Conservation (phyloP, 2,113 vertebrate species). For the Setophaga kirtlandii region DNA sequence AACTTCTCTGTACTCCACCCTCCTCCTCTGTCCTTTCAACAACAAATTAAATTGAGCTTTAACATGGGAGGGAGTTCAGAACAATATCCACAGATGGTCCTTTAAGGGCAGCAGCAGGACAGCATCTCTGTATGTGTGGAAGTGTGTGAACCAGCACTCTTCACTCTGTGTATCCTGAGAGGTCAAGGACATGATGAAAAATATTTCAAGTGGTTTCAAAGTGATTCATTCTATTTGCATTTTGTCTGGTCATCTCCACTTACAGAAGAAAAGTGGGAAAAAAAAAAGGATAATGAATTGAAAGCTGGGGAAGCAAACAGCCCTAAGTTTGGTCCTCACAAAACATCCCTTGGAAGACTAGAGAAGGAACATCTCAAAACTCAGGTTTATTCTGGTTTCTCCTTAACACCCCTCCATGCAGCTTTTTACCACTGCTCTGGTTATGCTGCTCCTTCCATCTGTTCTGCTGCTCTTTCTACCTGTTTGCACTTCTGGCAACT, state of each 20-base stretch:
- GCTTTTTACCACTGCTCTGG: not conserved
- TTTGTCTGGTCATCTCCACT: not conserved
- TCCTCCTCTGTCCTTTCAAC: not conserved
- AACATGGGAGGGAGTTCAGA: not conserved
- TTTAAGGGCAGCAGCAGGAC: not conserved
- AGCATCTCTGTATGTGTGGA: not conserved
- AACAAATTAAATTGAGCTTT: not conserved
- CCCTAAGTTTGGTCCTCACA: not conserved
- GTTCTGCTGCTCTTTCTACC: not conserved
- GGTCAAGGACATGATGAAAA: not conserved
- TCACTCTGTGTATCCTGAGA: not conserved
- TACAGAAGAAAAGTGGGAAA: not conserved
- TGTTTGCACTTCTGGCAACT: not conserved
- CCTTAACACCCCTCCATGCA: accelerated
- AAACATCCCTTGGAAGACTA: not conserved
- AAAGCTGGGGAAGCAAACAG: not conserved
- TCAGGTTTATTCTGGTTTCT: not conserved
- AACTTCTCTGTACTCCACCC: not conserved
- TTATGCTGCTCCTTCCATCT: not conserved
- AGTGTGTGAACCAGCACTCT: not conserved
- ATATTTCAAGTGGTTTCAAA: not conserved
- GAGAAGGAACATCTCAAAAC: not conserved
- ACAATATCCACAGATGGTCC: not conserved
- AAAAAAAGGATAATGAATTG: not conserved
- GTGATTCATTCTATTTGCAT: not conserved